Conservation (phyloP, 2,888 invertebrate genomes). For the Cantharis flavilabris region DNA sequence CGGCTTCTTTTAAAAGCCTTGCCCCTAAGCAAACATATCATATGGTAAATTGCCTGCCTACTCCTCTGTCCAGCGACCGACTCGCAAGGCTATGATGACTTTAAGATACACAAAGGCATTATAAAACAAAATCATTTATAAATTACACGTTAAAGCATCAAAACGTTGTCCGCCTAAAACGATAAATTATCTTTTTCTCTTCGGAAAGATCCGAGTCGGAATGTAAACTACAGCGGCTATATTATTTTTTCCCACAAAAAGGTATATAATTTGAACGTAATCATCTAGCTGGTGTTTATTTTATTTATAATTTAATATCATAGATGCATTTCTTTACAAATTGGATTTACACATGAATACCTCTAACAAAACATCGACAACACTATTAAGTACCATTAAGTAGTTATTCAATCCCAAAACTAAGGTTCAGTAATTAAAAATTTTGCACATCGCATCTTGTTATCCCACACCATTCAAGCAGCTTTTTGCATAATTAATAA, state of each 20-base stretch:
- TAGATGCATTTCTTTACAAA: constrained; percentile 29
- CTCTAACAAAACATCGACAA: constrained; percentile 18
- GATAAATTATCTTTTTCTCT: constrained; percentile 54
- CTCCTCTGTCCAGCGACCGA: constrained; percentile 48
- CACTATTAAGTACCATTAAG: constrained; percentile 7
- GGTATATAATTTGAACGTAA: constrained; percentile 37
- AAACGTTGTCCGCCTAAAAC: constrained; percentile 56
- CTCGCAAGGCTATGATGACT: constrained; percentile 51
- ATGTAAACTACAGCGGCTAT: constrained; percentile 37
- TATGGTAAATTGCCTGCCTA: constrained; percentile 57
- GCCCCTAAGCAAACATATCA: constrained; percentile 58
- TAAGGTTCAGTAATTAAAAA: background rate
- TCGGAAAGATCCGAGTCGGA: constrained; percentile 31
- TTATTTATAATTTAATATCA: constrained; percentile 39
- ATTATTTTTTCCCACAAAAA: constrained; percentile 35
- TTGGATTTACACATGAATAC: constrained; percentile 27
- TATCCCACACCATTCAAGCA: background rate
- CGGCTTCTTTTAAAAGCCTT: constrained; percentile 48
- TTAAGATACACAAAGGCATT: constrained; percentile 54
- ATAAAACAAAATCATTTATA: constrained; percentile 57
- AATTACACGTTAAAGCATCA: constrained; percentile 57
- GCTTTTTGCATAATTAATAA: background rate
- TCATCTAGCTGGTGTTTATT: constrained; percentile 36
- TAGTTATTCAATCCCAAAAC: background rate
- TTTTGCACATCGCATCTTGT: background rate